Percentiles rank a stretch among this genome's conserved stretches.
phyloP scores from a whole-genome alignment of 2,888 invertebrate genomes.

The Urechis unicinctus region DNA sequence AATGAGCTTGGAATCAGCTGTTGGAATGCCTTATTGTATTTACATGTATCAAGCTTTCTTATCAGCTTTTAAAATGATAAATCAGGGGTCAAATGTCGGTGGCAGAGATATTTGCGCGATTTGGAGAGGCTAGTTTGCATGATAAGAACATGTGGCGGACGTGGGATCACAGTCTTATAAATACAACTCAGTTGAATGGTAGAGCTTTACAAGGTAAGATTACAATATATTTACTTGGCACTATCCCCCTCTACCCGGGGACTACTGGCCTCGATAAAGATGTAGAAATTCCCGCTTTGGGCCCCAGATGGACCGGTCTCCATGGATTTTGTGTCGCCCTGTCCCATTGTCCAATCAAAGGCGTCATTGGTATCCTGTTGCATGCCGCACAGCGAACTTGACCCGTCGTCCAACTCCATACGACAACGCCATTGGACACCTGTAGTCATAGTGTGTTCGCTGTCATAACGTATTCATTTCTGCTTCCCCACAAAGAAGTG shows the following conservation, averaged over 20 bases:
- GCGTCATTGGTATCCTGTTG: constrained; percentile 34
- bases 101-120: no score
- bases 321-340: constrained; percentile 16
- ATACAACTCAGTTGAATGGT: no score
- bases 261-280: constrained; percentile 73
- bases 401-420: constrained; percentile 35
- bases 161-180: background rate
- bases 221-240: constrained; percentile 4
- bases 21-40: no score
- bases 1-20: no score
- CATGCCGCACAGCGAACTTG: constrained; percentile 38
- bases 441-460: constrained; percentile 6
- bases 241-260: constrained; percentile 39
- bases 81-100: no score
- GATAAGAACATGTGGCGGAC: background rate
- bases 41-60: no score
- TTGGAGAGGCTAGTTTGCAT: no score
- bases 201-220: no score
- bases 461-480: background rate
- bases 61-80: no score
- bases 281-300: constrained; percentile 54
- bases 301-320: constrained; percentile 20
- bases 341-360: constrained; percentile 40
- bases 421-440: constrained; percentile 29
- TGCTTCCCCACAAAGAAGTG: no score